Evolutionary conservation across 2,113 vertebrate species (phyloP), one percentile per base, ranked within the genome.

Genomic region (Drymodes brunneopygia): DNA sequence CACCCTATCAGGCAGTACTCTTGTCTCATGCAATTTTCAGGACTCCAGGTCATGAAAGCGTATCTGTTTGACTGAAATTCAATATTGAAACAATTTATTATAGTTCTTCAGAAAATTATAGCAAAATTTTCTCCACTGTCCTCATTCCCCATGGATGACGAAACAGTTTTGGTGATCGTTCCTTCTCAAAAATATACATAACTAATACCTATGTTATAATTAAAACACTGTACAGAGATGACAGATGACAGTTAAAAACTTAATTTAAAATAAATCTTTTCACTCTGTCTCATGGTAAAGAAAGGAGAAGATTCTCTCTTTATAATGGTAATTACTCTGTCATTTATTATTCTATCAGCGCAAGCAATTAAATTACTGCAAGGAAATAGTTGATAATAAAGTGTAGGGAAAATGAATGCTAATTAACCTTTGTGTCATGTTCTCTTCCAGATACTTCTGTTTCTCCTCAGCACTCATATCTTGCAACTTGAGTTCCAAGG

Each of bases 221-320:
- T 99, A 99, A 98, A 98, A 98, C 98, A 98, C 98, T 97, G 98
- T 99, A 99, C 98, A 96, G 99, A 98, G 99, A 99, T 99, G 99
- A 99, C 99, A 99, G 99, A 99, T 99, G 99, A 99, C 99, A 99
- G 99, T 99, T 99, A 99, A 99, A 99, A 99, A 99, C 99, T 99
- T 99, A 99, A 99, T 99, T 99, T 99, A 99, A 99, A 99, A 99
- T 99, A 99, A 99, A 99, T 99, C 99, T 99, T 99, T 99, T 99
- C 99, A 99, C 99, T 99, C 99, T 99, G 99, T 99, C 99, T 99
- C 99, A 99, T 99, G 98, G 98, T 99, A 99, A 99, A 99, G 99
- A 99, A 99, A 99, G 98, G 98, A 98, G 98, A 99, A 99, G 99
- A 99, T 99, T 99, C 99, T 99, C 98, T 99, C 99, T 99, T 99